A percentile compares a stretch with the other conserved stretches of the same genome.
phyloP scores from a whole-genome alignment of 2,113 vertebrate species.

The Spizaetus ornatus region DNA sequence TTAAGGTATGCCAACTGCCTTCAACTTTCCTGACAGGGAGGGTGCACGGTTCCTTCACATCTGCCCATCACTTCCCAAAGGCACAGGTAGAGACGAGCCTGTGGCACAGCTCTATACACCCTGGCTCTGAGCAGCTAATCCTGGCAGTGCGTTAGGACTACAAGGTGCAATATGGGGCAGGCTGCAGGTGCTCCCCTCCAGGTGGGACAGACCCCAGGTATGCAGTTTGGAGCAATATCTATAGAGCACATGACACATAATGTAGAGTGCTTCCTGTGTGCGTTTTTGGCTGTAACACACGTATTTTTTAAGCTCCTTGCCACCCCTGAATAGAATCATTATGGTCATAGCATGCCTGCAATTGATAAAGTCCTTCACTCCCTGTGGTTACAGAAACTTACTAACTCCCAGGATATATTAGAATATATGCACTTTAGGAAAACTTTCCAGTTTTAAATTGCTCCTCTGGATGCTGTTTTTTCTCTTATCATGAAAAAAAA shows the following conservation, averaged over 20 bases:
- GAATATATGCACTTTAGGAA: background rate
- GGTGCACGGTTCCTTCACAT: background rate
- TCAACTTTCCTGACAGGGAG: background rate
- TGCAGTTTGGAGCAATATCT: background rate
- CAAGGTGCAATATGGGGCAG: background rate
- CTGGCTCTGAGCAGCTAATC: background rate
- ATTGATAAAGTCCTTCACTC: background rate
- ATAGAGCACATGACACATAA: rapidly evolving
- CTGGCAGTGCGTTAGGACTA: background rate
- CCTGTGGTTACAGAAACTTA: background rate
- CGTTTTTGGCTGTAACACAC: background rate
- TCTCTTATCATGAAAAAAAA: background rate
- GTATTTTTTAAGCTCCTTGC: background rate
- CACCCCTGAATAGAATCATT: background rate
- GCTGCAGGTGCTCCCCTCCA: background rate
- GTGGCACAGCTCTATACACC: background rate
- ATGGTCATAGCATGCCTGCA: background rate
- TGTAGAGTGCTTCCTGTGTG: background rate
- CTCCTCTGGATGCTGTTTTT: background rate
- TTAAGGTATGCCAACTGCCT: background rate
- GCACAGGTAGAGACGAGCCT: background rate
- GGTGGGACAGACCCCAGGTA: background rate
- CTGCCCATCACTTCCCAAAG: background rate
- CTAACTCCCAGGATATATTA: background rate
- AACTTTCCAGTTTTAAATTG: background rate